phyloP scores from a whole-genome alignment of 2,888 invertebrate genomes.

The Busseola fusca region DNA sequence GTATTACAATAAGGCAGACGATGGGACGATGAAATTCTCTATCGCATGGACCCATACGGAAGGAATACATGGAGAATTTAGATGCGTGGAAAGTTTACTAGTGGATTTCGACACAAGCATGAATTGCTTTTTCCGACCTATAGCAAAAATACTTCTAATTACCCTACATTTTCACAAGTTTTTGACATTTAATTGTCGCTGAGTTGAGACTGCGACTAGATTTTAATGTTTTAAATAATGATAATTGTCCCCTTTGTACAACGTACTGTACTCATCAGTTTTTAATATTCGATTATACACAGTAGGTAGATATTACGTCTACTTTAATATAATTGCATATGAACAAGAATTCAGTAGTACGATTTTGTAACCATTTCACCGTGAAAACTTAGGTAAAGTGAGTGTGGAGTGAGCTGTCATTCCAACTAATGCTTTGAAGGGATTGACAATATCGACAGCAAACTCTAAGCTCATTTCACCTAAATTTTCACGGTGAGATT shows the following conservation, averaged over 20 bases:
- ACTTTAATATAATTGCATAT: not conserved
- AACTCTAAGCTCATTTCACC: too few relatives aligned
- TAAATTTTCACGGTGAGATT: too few relatives aligned
- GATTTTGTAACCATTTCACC: too few relatives aligned
- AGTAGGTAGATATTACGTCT: not conserved
- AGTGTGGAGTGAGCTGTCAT: too few relatives aligned
- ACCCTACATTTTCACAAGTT: too few relatives aligned
- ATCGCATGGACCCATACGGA: constrained; percentile 4
- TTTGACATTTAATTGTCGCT: too few relatives aligned
- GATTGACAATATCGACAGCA: too few relatives aligned
- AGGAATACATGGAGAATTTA: constrained; percentile 13
- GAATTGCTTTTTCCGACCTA: not conserved
- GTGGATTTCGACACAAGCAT: not conserved
- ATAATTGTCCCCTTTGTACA: too few relatives aligned
- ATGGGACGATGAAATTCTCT: constrained; percentile 28
- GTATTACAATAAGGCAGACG: constrained; percentile 54
- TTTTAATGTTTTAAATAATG: too few relatives aligned
- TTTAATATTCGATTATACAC: not conserved
- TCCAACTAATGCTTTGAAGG: too few relatives aligned
- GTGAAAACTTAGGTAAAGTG: too few relatives aligned
- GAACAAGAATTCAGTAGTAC: not conserved
- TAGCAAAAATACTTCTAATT: not conserved
- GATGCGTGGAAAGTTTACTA: not conserved
- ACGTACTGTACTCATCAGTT: not conserved
- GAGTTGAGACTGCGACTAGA: too few relatives aligned